phyloP scores from a whole-genome alignment of 2,888 invertebrate species.

The Perithous albicinctus region DNA sequence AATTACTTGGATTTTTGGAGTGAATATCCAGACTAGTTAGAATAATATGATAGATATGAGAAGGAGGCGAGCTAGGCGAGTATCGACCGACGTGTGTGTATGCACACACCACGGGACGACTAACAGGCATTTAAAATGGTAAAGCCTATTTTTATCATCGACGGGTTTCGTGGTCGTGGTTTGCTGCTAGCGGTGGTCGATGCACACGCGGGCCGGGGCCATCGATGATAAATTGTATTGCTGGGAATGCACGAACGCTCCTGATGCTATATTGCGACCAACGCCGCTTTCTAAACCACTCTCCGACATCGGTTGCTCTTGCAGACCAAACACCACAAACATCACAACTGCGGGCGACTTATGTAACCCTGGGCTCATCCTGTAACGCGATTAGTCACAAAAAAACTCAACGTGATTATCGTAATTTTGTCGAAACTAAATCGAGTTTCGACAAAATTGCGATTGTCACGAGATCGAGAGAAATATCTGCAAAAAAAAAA shows the following conservation, averaged over 20 bases:
- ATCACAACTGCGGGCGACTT: neutral
- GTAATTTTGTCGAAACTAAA: neutral
- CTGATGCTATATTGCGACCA: conserved; percentile 52
- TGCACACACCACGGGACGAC: conserved; percentile 9
- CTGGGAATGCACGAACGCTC: conserved; percentile 53
- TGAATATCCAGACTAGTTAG: neutral
- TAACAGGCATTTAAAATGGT: conserved; percentile 49
- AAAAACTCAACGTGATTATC: neutral
- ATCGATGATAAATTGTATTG: conserved; percentile 68
- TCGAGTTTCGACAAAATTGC: too few species aligned
- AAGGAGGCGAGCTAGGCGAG: neutral
- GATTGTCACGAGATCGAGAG: too few species aligned
- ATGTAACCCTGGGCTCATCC: conserved; percentile 5
- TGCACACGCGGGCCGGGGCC: conserved; percentile 46
- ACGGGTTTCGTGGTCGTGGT: conserved; percentile 19
- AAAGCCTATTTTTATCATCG: conserved; percentile 57
- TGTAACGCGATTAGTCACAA: neutral
- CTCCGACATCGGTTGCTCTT: conserved; percentile 71
- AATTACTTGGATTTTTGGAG: neutral
- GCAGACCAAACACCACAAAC: neutral
- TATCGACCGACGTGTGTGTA: conserved; percentile 53
- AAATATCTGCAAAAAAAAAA: too few species aligned
- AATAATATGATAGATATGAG: neutral
- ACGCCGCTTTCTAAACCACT: conserved; percentile 81
- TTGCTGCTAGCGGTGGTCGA: conserved; percentile 27